These are phyloP conservation scores for Chloroceryle inda DNA, from an alignment of 2,797 vertebrate species.

Conservation along the genomic window DNA sequence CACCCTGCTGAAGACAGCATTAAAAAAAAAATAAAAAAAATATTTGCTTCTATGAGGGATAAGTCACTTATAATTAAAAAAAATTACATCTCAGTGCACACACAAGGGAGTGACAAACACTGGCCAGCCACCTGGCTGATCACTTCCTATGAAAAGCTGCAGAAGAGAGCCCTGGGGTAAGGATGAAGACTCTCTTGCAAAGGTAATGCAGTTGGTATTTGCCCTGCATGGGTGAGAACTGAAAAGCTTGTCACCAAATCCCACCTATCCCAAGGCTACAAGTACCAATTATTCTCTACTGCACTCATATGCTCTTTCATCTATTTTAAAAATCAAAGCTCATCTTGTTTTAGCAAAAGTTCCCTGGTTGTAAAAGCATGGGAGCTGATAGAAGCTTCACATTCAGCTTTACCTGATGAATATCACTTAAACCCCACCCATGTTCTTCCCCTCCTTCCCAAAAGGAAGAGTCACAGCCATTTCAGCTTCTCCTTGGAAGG, in stretches of 20 bases:
- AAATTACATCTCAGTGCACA: background rate
- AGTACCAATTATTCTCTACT: background rate
- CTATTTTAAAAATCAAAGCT: background rate
- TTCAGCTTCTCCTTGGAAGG: background rate
- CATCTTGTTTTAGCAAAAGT: background rate
- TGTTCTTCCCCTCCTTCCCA: background rate
- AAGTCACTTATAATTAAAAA: slow-evolving; percentile 43
- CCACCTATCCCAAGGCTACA: background rate
- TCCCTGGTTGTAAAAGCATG: background rate
- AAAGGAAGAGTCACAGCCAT: background rate
- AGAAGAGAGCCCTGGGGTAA: background rate
- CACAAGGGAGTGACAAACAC: background rate
- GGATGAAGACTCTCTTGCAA: background rate
- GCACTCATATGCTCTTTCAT: background rate
- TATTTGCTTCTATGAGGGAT: background rate
- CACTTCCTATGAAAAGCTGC: background rate
- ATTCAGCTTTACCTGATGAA: background rate
- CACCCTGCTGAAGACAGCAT: slow-evolving; percentile 47
- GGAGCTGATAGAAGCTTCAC: background rate
- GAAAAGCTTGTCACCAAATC: background rate
- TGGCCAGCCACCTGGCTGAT: slow-evolving; percentile 35
- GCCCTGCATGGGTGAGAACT: background rate
- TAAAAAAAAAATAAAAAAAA: background rate
- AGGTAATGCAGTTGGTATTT: background rate
- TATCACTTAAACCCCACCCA: background rate